These are phyloP conservation scores for Narcine bancroftii DNA, from an alignment of 2,113 vertebrate species.

Conservation along the genomic window DNA sequence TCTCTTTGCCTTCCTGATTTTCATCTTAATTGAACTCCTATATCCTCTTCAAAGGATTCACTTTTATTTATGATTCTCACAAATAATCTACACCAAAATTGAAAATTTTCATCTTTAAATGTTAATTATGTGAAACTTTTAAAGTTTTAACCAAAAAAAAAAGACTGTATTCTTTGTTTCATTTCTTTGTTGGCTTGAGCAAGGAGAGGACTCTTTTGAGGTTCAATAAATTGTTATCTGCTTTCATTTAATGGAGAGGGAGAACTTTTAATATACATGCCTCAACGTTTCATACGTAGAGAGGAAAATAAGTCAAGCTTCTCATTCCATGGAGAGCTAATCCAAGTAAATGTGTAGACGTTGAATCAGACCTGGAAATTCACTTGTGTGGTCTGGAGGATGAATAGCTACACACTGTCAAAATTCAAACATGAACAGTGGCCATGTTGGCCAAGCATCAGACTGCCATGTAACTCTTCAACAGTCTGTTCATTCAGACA, in stretches of 20 bases:
- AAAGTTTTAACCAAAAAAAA: conserved; percentile 2
- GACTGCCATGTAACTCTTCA: neutral
- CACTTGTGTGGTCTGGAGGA: neutral
- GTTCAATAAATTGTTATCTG: neutral
- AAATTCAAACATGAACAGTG: neutral
- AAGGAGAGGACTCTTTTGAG: neutral
- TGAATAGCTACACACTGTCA: neutral
- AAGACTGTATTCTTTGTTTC: neutral
- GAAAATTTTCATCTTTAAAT: no score
- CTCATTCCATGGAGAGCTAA: neutral
- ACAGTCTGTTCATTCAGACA: neutral
- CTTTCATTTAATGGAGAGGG: neutral
- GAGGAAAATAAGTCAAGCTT: neutral
- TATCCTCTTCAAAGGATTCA: no score
- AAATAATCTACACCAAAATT: neutral
- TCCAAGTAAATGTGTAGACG: neutral
- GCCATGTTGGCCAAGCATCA: neutral
- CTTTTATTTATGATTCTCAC: no score
- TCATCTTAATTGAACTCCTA: no score
- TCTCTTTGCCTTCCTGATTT: no score
- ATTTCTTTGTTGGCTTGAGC: neutral
- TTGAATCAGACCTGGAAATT: neutral
- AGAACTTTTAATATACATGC: neutral
- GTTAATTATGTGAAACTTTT: neutral
- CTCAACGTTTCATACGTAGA: neutral